Evolutionary conservation across 2,113 vertebrate species (phyloP).

Genomic region (Puma concolor): DNA sequence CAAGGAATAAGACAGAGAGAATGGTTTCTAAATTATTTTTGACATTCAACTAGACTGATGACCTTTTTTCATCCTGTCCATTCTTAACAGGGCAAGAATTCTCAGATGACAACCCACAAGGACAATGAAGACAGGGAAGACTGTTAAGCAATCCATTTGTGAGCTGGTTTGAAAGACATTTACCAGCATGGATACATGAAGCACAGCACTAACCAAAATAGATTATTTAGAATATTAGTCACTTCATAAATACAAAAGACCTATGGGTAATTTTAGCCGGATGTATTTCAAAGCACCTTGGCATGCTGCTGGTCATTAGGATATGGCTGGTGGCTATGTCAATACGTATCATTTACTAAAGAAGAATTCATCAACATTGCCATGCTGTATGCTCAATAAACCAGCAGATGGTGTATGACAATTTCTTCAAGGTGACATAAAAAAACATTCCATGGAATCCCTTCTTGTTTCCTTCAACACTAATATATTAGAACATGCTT

Average conservation of each 20-base stretch:
- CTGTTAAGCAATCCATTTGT: background rate
- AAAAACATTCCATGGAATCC: background rate
- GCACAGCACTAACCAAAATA: background rate
- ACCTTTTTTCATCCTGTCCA: background rate
- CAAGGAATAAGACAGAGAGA: background rate
- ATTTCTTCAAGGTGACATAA: slow-evolving; percentile 70
- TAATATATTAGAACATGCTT: slow-evolving; percentile 27
- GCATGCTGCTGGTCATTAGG: slow-evolving; percentile 15
- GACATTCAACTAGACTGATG: background rate
- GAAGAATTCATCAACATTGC: slow-evolving; percentile 36
- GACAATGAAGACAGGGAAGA: background rate
- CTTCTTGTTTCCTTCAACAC: background rate
- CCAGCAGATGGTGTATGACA: slow-evolving; percentile 48
- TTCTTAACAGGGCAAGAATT: background rate
- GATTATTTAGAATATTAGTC: background rate
- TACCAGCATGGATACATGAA: background rate
- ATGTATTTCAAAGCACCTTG: slow-evolving; percentile 43
- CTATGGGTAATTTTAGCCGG: slow-evolving; percentile 16
- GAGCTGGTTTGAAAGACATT: background rate
- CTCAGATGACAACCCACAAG: background rate
- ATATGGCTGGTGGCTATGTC: background rate
- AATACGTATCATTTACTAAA: slow-evolving; percentile 46
- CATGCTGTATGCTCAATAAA: slow-evolving; percentile 35
- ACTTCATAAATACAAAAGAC: background rate
- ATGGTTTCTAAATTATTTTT: background rate